phyloP scores from a whole-genome alignment of 1,140 invertebrate genomes.

The Lucilia cuprina region DNA sequence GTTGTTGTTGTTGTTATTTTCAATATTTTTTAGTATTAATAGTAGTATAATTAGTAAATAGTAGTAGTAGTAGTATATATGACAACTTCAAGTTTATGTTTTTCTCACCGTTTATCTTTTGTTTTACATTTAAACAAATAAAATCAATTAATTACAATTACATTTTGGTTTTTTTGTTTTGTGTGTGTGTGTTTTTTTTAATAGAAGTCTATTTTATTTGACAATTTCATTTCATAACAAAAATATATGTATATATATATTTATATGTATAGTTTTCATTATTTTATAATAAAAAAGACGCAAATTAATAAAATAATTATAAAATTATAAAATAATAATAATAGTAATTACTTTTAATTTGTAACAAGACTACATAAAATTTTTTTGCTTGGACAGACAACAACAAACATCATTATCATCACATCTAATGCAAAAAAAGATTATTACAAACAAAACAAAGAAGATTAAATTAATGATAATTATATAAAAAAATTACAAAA shows the following conservation, averaged over 20 bases:
- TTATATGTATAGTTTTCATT: slow-evolving; percentile 5
- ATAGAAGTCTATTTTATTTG: slow-evolving; percentile 33
- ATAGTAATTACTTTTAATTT: slow-evolving; percentile 4
- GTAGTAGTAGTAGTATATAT: neutral
- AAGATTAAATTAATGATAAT: neutral
- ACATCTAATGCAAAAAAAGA: neutral
- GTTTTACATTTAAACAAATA: slow-evolving; percentile 27
- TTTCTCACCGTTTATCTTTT: slow-evolving; percentile 35
- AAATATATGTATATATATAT: slow-evolving; percentile 26
- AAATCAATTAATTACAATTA: neutral
- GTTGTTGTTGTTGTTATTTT: neutral
- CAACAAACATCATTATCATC: neutral
- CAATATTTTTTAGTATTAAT: no score
- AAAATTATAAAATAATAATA: slow-evolving; percentile 19
- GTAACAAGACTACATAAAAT: neutral
- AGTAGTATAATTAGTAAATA: no score
- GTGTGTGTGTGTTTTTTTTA: slow-evolving; percentile 25
- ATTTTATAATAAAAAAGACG: slow-evolving; percentile 29
- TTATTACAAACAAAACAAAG: slow-evolving; percentile 21
- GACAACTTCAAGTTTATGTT: neutral
- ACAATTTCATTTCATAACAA: slow-evolving; percentile 34
- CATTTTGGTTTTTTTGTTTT: slow-evolving; percentile 10
- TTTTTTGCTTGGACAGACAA: neutral
- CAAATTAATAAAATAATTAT: neutral
- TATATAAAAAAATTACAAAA: neutral